Evolutionary conservation across 2,797 vertebrate genomes (phyloP), one percentile per base, ranked within the genome.

Genomic region (Megalops cyprinoides): DNA sequence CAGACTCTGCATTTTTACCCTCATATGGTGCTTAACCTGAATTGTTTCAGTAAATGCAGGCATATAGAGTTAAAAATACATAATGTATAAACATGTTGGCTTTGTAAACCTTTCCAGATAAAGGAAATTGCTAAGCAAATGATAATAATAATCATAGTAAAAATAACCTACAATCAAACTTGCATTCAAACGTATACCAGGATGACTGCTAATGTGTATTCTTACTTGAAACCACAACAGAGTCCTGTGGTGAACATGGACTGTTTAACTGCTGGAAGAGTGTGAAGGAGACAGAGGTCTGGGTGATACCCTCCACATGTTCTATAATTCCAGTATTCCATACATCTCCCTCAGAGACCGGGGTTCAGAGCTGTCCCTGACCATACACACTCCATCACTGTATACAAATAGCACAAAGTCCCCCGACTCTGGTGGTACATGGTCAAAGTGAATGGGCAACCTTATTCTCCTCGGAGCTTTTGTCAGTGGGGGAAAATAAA

Each of bases 351-450:
- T 77, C 79, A 80, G 84, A 85, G 83, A 85, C 89, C 87, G 86
- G 89, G 91, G 90, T 90, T 87, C 87, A 88, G 79, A 84, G 86
- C 86, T 86, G 86, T 89, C 90, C 87, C 85, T 82, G 86, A 87
- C 82, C 87, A 82, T 65, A 85, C 87, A 87, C 82, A 80, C 86
- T 80, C 78, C 81, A 84, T 86, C 88, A 88, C 42, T 37, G 51
- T n/a, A 31, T 31, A 28, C 65, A 82, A 85, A 86, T 84, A 86
- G 83, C 85, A 85, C 86, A 60, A 77, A 84, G 85, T 90, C 88
- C 87, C 87, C 84, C 82, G 88, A 86, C 90, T 88, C 82, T 79
- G 81, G 80, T 84, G 87, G 85, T 77, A 86, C 88, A 85, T 42
- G 74, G 82, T 80, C 82, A 1, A 20, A 85, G 83, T 89, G 84